Evolutionary conservation across 2,888 invertebrate species (phyloP).

Genomic region (Pollenia angustigena): DNA sequence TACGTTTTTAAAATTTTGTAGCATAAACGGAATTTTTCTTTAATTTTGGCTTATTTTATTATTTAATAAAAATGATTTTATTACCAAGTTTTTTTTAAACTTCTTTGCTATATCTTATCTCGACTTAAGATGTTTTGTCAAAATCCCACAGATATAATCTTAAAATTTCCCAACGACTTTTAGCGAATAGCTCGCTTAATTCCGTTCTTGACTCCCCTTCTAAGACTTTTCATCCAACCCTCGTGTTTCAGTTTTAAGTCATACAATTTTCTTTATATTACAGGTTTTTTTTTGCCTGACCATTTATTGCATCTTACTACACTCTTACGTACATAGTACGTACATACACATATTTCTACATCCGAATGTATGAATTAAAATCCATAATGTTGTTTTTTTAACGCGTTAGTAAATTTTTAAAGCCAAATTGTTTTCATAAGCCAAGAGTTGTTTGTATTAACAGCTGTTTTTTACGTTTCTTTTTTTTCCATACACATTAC

Average conservation of each 20-base stretch:
- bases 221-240: background rate
- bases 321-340: background rate
- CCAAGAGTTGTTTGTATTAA: conserved; percentile 53
- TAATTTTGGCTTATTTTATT: no score
- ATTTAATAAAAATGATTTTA: no score
- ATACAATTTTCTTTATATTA: conserved; percentile 43
- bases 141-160: no score
- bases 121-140: no score
- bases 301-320: conserved; percentile 17
- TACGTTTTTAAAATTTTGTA: no score
- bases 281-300: conserved; percentile 55
- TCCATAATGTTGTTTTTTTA: conserved; percentile 45
- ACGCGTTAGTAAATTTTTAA: conserved; percentile 58
- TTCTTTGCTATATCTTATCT: no score
- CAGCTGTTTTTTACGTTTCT: conserved; percentile 67
- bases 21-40: no score
- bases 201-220: no score
- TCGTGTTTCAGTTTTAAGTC: background rate
- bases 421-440: conserved; percentile 61
- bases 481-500: conserved; percentile 21
- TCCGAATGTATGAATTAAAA: conserved; percentile 47
- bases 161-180: no score
- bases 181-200: no score
- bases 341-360: background rate
- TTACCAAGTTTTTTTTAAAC: no score